A percentile compares a stretch with the other conserved stretches of the same genome.
These are phyloP conservation scores for Gavia stellata DNA, from an alignment of 2,113 vertebrate species.

Conservation along the genomic window DNA sequence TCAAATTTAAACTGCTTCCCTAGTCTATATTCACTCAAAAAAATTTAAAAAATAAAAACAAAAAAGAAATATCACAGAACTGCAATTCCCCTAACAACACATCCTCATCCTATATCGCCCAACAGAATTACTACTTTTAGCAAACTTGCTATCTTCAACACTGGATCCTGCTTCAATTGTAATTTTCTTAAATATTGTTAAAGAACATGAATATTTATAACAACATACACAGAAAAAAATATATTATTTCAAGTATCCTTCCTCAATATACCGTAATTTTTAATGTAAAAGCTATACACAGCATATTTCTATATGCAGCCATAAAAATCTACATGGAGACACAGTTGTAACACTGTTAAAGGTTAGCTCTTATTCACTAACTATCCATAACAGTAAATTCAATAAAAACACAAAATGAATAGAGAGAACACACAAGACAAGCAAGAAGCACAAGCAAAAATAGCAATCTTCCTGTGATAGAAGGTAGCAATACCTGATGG, in stretches of 20 bases:
- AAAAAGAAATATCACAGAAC: background rate
- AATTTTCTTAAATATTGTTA: background rate
- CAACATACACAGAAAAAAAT: background rate
- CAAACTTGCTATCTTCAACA: background rate
- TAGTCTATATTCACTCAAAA: background rate
- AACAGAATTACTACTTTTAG: background rate
- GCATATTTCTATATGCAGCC: background rate
- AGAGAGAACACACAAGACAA: background rate
- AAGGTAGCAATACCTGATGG: background rate
- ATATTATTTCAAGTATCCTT: background rate
- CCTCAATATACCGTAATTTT: background rate
- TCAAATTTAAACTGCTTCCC: background rate
- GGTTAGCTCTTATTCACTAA: background rate
- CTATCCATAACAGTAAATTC: background rate
- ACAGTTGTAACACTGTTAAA: background rate
- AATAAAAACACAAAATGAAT: background rate
- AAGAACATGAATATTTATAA: background rate
- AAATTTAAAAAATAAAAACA: accelerated
- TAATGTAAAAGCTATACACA: background rate
- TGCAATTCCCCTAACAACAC: background rate
- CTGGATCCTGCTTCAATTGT: background rate
- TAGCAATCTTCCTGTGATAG: background rate
- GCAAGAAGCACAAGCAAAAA: background rate
- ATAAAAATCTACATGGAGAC: background rate
- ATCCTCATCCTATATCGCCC: background rate